phyloP scores from a whole-genome alignment of 2,113 vertebrate species.

The Nothocercus julius region DNA sequence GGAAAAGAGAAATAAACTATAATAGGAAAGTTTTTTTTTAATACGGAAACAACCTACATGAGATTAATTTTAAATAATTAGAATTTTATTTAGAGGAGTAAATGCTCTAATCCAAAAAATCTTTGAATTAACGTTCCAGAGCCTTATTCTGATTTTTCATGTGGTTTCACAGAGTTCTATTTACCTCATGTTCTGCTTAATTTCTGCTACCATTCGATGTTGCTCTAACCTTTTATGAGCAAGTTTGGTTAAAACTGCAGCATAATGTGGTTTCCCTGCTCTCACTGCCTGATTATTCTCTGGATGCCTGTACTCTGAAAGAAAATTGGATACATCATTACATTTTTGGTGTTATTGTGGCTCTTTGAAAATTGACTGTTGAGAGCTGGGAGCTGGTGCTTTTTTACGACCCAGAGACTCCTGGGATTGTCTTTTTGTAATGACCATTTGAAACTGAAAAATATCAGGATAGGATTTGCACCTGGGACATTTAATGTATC shows the following conservation, averaged over 20 bases:
- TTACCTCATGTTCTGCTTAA: not conserved
- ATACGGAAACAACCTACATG: not conserved
- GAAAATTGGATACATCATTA: not conserved
- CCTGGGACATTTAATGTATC: not conserved
- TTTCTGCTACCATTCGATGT: constrained; percentile 36
- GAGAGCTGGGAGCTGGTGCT: not conserved
- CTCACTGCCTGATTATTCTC: not conserved
- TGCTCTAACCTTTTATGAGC: constrained; percentile 43
- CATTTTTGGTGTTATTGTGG: constrained; percentile 19
- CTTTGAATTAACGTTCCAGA: not conserved
- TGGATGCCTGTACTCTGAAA: not conserved
- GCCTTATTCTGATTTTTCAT: not conserved
- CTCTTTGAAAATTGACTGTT: constrained; percentile 28
- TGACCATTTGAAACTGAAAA: not conserved
- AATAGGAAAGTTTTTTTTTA: not conserved
- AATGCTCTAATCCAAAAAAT: not conserved
- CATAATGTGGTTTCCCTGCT: constrained; percentile 7
- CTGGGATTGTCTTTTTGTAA: not conserved
- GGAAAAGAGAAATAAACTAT: not conserved
- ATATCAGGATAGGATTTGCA: not conserved
- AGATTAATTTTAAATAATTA: not conserved
- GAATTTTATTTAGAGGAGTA: not conserved
- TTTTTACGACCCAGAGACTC: constrained; percentile 1
- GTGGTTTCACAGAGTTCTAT: not conserved
- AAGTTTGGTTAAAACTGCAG: constrained; percentile 9